Percentiles rank a stretch among this genome's conserved stretches.
These are phyloP conservation scores for Mimachlamys varia DNA, from an alignment of 2,888 invertebrate genomes.

Conservation along the genomic window DNA sequence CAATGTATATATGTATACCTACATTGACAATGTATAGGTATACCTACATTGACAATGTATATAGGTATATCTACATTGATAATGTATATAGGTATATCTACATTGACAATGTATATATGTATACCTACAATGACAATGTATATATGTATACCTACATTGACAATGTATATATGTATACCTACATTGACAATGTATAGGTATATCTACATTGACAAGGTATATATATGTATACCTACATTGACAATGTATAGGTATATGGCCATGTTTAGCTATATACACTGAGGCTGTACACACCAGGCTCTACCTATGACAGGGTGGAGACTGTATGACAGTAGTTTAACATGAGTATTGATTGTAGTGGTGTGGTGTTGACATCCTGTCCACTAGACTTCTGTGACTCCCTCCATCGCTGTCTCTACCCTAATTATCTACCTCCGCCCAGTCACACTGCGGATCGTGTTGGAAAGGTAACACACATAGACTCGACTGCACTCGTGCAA, in stretches of 20 bases:
- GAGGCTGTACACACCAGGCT: too few species aligned
- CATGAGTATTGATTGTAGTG: background rate
- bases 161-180: background rate
- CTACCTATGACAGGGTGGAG: background rate
- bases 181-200: background rate
- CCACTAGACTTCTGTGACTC: background rate
- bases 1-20: background rate
- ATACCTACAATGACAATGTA: background rate
- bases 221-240: background rate
- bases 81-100: background rate
- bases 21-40: background rate
- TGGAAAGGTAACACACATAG: slow-evolving; percentile 6
- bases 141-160: background rate
- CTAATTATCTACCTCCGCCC: background rate
- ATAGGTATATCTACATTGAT: background rate
- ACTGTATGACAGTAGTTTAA: background rate
- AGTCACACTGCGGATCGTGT: background rate
- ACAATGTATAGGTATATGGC: too few species aligned
- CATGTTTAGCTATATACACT: too few species aligned
- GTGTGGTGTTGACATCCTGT: background rate
- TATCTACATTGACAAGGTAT: background rate
- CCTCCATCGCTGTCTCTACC: background rate
- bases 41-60: background rate
- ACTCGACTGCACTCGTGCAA: slow-evolving; percentile 21
- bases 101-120: background rate